Percentiles rank a stretch among this genome's conserved stretches.
These are phyloP conservation scores for Schizopygopsis pylzovi DNA, from an alignment of 2,797 vertebrate species.

Conservation along the genomic window DNA sequence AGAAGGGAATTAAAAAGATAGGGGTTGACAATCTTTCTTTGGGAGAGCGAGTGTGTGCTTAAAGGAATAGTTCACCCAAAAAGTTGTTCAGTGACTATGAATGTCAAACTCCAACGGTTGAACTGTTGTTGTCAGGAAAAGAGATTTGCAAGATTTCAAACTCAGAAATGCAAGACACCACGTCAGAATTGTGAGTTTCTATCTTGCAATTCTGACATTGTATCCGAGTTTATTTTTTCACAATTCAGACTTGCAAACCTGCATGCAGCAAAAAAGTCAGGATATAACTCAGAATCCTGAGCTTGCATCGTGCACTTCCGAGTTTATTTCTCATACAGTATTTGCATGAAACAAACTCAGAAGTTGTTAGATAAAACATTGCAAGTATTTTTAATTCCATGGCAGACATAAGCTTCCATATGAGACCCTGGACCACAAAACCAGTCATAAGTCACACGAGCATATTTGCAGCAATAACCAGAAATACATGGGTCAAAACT, in stretches of 20 bases:
- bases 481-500: too few species aligned
- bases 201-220: too few species aligned
- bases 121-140: not conserved
- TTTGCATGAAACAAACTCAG: too few species aligned
- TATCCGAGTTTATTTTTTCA: too few species aligned
- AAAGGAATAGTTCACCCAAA: slow-evolving; percentile 14
- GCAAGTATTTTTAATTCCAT: not conserved
- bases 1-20: slow-evolving; percentile 23
- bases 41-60: not conserved
- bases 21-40: slow-evolving; percentile 38
- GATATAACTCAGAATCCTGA: not conserved
- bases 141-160: not conserved
- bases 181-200: too few species aligned
- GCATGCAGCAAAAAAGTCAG: not conserved
- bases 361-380: not conserved
- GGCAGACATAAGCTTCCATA: not conserved
- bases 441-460: too few species aligned
- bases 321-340: too few species aligned
- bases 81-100: not conserved
- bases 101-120: not conserved
- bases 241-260: not conserved
- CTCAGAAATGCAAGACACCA: too few species aligned
- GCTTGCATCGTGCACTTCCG: too few species aligned
- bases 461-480: too few species aligned
- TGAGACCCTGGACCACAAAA: too few species aligned